A percentile compares a stretch with the other conserved stretches of the same genome.
These are phyloP conservation scores for Heliconius hewitsoni DNA, from an alignment of 1,140 invertebrate species.

Conservation along the genomic window DNA sequence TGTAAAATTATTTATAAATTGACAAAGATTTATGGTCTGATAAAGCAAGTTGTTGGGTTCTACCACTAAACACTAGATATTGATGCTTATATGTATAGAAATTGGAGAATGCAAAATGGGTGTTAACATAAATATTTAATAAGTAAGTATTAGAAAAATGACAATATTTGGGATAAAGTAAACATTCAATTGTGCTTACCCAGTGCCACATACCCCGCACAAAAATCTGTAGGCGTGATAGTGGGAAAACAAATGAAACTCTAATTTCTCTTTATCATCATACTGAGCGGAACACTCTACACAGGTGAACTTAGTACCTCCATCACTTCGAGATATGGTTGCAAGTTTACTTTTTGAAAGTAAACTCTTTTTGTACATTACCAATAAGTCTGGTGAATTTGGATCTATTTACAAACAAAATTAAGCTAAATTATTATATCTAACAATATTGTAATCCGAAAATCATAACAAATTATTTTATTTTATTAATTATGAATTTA, in stretches of 20 bases:
- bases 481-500: neutral
- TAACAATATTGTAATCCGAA: neutral
- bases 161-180: conserved; percentile 1
- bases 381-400: conserved; percentile 35
- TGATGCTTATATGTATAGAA: too few relatives aligned
- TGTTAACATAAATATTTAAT: neutral
- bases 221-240: conserved; percentile 87
- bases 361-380: conserved; percentile 46
- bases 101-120: too few relatives aligned
- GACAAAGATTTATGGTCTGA: too few relatives aligned
- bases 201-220: conserved; percentile 82
- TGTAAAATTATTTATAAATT: too few relatives aligned
- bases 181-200: conserved; percentile 53
- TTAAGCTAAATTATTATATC: neutral
- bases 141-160: neutral
- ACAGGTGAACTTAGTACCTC: conserved; percentile 54
- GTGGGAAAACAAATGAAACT: conserved; percentile 87
- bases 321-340: conserved; percentile 49
- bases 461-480: neutral
- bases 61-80: too few relatives aligned
- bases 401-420: conserved; percentile 18
- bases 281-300: conserved; percentile 58
- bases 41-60: too few relatives aligned
- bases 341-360: conserved; percentile 57
- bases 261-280: conserved; percentile 85